Evolutionary conservation across 1,140 invertebrate genomes (phyloP), one percentile per base, ranked within the genome.

Genomic region (Anastatus disparis): DNA sequence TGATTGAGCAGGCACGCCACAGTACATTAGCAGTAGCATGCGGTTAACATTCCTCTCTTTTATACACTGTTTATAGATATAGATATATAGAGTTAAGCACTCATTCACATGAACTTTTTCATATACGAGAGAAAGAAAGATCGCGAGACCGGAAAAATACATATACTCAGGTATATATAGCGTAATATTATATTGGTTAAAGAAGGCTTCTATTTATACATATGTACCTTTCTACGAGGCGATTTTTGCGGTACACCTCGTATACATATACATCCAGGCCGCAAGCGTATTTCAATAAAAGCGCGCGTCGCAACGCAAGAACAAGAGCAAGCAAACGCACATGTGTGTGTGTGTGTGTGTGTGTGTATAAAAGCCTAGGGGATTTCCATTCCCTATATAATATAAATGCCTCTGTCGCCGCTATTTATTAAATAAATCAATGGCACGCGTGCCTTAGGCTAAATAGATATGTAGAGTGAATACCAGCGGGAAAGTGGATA

Each of bases 401-500:
- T 53, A 17, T 12, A 53, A 53, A 55, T 17, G 52, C 13, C 15
- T n/a, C 27, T 20, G 29, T 55, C 26, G 26, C 50, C n/a, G 24
- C 24, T 1, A 55, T 55, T 55, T 55, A 55, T 55, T 55, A 55
- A 55, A 55, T 35, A 31, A 55, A 55, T 55, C 27, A 53, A 53
- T 29, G 13, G 13, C n/a, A n/a, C n/a, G n/a, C 13, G n/a, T 13
- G 7, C 15, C 71, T 75, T 73, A 26, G 27, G 29, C 52, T 73
- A 78, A 10, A 35, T n/a, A 42, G n/a, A n/a, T 35, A 35, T 35
- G 31, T 10, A n/a, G n/a, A n/a, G n/a, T n/a, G 31, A 10, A 35
- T 35, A 10, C 4, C 4, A 35, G 31, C 31, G 31, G n/a, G 26
- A 52, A 52, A 52, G 50, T 24, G 26, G 50, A 15, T 52, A 52